A percentile compares a stretch with the other conserved stretches of the same genome.
phyloP scores from a whole-genome alignment of 2,797 vertebrate genomes.

The Argentina silus region DNA sequence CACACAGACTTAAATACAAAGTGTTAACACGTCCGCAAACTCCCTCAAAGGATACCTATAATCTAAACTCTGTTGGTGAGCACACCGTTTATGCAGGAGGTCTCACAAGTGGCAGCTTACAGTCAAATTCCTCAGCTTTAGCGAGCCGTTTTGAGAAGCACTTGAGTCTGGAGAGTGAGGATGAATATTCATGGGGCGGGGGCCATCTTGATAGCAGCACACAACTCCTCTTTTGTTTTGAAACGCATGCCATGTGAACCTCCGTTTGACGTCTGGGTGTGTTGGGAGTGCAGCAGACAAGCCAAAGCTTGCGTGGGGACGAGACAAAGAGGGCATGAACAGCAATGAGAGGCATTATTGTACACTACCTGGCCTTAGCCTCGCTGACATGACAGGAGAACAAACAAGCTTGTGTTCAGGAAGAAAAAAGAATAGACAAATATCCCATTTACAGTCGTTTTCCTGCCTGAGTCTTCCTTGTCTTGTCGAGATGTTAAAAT shows the following conservation, averaged over 20 bases:
- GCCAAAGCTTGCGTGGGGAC: slow-evolving; percentile 2
- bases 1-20: background rate
- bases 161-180: background rate
- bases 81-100: too few relatives aligned
- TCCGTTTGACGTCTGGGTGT: background rate
- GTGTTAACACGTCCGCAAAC: background rate
- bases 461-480: too few relatives aligned
- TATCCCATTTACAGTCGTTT: background rate
- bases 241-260: slow-evolving; percentile 2
- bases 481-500: too few relatives aligned
- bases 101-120: too few relatives aligned
- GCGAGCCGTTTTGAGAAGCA: background rate
- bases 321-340: background rate
- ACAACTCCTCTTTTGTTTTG: slow-evolving; percentile 10
- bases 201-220: background rate
- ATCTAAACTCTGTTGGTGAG: too few relatives aligned
- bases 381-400: background rate
- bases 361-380: background rate
- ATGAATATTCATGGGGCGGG: background rate
- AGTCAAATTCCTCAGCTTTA: too few relatives aligned
- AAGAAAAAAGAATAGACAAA: background rate
- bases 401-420: background rate
- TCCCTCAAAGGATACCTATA: too few relatives aligned
- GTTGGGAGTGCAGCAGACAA: slow-evolving; percentile 6
- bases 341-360: background rate